phyloP scores from a whole-genome alignment of 2,113 vertebrate species.

The Vidua chalybeata region DNA sequence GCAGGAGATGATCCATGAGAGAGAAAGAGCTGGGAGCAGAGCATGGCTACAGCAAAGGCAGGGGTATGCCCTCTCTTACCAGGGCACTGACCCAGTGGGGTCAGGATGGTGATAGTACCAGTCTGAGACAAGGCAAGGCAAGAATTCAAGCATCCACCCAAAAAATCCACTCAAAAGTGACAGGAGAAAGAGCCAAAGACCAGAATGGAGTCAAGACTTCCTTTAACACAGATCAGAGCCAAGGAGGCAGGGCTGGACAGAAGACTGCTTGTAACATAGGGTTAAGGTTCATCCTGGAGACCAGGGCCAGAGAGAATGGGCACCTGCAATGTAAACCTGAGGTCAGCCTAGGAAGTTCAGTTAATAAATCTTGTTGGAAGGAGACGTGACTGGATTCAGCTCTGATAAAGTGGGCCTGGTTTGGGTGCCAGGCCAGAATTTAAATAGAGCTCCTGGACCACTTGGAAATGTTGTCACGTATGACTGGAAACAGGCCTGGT shows the following conservation, averaged over 20 bases:
- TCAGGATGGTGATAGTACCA: neutral
- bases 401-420: neutral
- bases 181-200: neutral
- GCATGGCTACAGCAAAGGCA: neutral
- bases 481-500: neutral
- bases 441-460: neutral
- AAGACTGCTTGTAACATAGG: neutral
- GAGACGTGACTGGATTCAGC: neutral
- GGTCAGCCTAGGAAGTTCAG: neutral
- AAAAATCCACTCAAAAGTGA: neutral
- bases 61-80: neutral
- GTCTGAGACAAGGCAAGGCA: neutral
- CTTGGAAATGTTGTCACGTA: neutral
- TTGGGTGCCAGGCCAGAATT: neutral
- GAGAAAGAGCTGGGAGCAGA: neutral
- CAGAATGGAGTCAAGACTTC: neutral
- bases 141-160: neutral
- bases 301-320: neutral
- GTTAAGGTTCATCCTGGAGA: neutral
- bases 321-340: neutral
- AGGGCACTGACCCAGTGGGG: neutral
- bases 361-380: neutral
- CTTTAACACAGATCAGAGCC: neutral
- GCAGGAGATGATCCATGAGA: neutral
- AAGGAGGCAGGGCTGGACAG: neutral